phyloP scores from a whole-genome alignment of 2,888 invertebrate species.

The Erebia palarica region DNA sequence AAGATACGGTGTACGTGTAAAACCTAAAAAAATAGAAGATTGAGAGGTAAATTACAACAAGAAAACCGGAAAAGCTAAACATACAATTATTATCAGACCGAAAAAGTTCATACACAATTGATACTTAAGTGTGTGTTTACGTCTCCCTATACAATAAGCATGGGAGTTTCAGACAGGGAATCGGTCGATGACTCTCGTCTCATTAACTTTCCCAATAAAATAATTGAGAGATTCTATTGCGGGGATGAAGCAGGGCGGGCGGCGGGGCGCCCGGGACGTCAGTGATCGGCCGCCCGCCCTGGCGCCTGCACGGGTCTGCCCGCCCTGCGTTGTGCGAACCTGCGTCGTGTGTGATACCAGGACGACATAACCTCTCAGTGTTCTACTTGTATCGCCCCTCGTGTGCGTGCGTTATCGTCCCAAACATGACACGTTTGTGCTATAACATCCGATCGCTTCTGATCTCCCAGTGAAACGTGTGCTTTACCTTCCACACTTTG shows the following conservation, averaged over 20 bases:
- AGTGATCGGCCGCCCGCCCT: constrained; percentile 74
- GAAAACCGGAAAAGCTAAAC: neutral
- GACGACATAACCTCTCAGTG: constrained; percentile 54
- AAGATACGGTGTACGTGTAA: too few relatives aligned
- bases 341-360: constrained; percentile 48
- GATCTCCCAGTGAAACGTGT: constrained; percentile 45
- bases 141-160: constrained; percentile 42
- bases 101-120: neutral
- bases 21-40: neutral
- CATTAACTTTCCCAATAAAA: constrained; percentile 81
- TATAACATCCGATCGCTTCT: constrained; percentile 45
- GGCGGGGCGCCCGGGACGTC: constrained; percentile 55
- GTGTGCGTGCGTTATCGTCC: constrained; percentile 38
- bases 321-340: constrained; percentile 46
- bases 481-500: constrained; percentile 41
- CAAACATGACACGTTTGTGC: constrained; percentile 4
- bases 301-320: constrained; percentile 62
- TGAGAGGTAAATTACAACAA: too few relatives aligned
- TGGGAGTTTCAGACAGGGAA: constrained; percentile 59
- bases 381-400: constrained; percentile 32
- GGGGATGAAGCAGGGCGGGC: constrained; percentile 51
- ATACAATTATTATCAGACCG: neutral
- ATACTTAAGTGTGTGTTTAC: constrained; percentile 19
- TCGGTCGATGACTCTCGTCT: constrained; percentile 69
- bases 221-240: constrained; percentile 77